Conservation (phyloP, 92 coral and sea anemone genomes). For the Porites divaricata region DNA sequence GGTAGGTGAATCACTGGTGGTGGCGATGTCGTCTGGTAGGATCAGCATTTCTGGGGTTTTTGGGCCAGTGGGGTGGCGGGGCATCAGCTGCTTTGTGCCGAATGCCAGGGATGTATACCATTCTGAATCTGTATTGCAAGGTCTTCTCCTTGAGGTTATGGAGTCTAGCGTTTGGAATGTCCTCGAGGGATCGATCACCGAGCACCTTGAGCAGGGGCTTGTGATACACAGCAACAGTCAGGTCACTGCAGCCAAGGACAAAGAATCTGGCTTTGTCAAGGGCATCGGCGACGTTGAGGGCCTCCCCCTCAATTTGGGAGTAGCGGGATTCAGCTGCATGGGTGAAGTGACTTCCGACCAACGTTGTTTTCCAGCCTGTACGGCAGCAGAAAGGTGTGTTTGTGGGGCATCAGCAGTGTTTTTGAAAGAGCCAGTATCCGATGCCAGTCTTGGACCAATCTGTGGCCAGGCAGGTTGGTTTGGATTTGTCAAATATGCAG, state of each 20-base stretch:
- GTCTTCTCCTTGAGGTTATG: slow-evolving; percentile 42
- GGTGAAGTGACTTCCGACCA: slow-evolving; percentile 75
- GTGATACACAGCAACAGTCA: no score
- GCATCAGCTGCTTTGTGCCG: slow-evolving; percentile 20
- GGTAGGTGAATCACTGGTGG: no score
- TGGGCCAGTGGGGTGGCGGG: slow-evolving; percentile 19
- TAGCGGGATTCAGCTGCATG: slow-evolving; percentile 64
- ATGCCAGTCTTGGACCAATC: slow-evolving; percentile 27
- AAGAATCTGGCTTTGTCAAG: slow-evolving; percentile 65
- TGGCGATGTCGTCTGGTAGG: slow-evolving; percentile 35
- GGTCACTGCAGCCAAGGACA: no score
- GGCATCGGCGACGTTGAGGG: slow-evolving; percentile 73
- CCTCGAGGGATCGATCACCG: slow-evolving; percentile 40
- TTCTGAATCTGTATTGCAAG: not conserved
- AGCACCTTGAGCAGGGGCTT: no score
- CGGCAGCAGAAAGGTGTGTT: no score
- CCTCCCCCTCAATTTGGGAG: slow-evolving; percentile 68
- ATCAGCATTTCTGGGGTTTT: slow-evolving; percentile 16
- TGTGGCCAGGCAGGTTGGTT: slow-evolving; percentile 28
- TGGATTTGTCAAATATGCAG: slow-evolving; percentile 1
- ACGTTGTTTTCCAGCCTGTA: slow-evolving; percentile 66
- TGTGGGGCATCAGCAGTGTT: slow-evolving; percentile 72
- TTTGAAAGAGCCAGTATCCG: slow-evolving; percentile 49
- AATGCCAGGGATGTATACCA: slow-evolving; percentile 14
- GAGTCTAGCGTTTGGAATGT: slow-evolving; percentile 40